Base-by-base conservation (phyloP, 2,113 vertebrate species). In the Muntiacus muntjak region DNA sequence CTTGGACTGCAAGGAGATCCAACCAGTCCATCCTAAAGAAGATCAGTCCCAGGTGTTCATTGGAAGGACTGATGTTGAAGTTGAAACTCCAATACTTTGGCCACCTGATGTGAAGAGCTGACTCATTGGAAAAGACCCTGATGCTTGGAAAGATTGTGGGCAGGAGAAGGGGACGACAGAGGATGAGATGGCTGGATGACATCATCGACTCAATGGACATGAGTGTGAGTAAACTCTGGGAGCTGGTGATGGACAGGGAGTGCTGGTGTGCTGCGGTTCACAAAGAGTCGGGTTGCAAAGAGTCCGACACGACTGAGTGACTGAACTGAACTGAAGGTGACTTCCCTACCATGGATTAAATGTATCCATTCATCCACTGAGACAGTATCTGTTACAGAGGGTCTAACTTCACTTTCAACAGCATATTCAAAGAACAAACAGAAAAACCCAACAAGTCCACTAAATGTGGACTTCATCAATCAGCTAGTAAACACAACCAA, bases 351-450 rank as follows among this genome's bases (percentile, higher is more conserved):
- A 9, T 57, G 87, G 62, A 54, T 71, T 55, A 95, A 89, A 85
- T 92, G 60, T 55, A 45, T 67, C 26, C 21, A n/a, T 25, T 50
- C 10, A 40, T 15, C 54, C 40, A 28, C 36, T 57, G 64, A 85
- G 91, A 92, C 6, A 52, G 23, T 52, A 87, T 25, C 36, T 45
- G 33, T 45, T 45, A 1, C 8, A 11, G 6, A 52, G 10, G 76
- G n/a, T 92, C 91, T 82, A 45, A 87, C 95, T 97, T 97, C 45
- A 60, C 91, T 97, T 89, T 89, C 71, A 79, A 30, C 50, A 91
- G 78, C 36, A 54, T 64, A 62, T 57, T 89, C 64, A 91, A 62
- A 93, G 26, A 89, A 91, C 10, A 83, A 94, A 85, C 87, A 94
- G 87, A 67, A 93, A 95, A 93, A 52, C 67, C 4, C 21, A 91